Percentiles rank a stretch among this genome's conserved stretches.
These are phyloP conservation scores for Sisor rabdophorus DNA, from an alignment of 2,113 vertebrate species.

Conservation along the genomic window DNA sequence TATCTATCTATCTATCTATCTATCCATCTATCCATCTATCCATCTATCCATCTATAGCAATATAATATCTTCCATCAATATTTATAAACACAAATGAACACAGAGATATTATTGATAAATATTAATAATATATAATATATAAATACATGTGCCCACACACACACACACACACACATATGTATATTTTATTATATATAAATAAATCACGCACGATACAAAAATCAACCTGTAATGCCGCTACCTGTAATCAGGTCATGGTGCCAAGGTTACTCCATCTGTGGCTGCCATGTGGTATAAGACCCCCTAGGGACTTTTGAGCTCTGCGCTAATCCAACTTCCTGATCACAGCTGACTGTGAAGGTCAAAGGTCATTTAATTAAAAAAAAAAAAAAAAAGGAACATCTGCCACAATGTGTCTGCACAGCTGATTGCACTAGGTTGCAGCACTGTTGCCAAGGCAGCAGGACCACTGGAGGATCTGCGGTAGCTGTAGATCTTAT, in stretches of 20 bases:
- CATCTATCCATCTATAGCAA: too few species aligned
- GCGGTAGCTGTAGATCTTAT: slow-evolving; percentile 1
- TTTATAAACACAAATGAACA: too few species aligned
- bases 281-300: slow-evolving; percentile 10
- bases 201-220: background rate
- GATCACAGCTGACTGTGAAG: slow-evolving; percentile 21
- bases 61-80: too few species aligned
- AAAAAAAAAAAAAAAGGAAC: background rate
- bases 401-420: slow-evolving; percentile 25
- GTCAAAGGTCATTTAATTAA: slow-evolving; percentile 26
- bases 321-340: slow-evolving; percentile 34
- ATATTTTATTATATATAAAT: too few species aligned
- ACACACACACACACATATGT: too few species aligned
- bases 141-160: too few species aligned
- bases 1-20: too few species aligned
- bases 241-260: slow-evolving; percentile 33
- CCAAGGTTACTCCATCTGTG: slow-evolving; percentile 31
- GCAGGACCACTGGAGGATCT: slow-evolving; percentile 23
- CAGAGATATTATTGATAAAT: too few species aligned
- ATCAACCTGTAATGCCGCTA: background rate
- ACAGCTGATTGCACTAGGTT: background rate
- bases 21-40: too few species aligned
- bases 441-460: slow-evolving; percentile 34
- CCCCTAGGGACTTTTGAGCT: background rate
- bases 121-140: too few species aligned